These are phyloP conservation scores for Todiramphus chloris DNA, from an alignment of 2,113 vertebrate genomes.

Conservation along the genomic window DNA sequence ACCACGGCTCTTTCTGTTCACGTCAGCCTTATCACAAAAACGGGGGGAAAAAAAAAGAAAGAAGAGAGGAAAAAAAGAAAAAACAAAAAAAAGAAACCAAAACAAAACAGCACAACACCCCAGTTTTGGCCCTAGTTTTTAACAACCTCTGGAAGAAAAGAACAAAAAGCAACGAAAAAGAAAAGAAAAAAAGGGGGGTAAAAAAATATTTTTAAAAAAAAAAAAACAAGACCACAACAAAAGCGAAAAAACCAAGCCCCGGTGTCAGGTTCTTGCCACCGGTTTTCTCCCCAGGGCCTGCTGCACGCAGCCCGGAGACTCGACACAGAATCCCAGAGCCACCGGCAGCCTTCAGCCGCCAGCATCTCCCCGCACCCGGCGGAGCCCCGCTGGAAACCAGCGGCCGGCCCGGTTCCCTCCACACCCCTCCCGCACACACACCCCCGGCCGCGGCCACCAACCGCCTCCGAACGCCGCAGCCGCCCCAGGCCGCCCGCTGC, in stretches of 20 bases:
- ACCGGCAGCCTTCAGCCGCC: background rate
- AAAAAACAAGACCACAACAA: no score
- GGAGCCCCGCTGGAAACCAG: background rate
- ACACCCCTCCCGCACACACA: background rate
- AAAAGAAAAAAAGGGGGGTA: no score
- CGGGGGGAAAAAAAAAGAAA: fast-evolving
- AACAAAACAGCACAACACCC: no score
- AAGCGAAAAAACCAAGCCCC: background rate
- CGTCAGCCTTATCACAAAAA: background rate
- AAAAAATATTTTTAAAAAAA: no score
- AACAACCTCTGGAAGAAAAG: background rate
- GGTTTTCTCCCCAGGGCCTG: background rate
- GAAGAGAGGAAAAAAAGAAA: no score
- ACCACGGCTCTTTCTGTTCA: fast-evolving
- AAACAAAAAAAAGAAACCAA: no score
- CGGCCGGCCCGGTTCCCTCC: background rate
- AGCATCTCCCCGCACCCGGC: background rate
- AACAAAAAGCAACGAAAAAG: fast-evolving
- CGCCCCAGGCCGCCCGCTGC: background rate
- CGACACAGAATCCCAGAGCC: fast-evolving
- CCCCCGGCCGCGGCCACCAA: fast-evolving
- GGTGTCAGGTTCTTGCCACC: background rate
- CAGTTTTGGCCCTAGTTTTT: background rate
- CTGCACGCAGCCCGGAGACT: background rate
- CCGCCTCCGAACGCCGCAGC: background rate